These are phyloP conservation scores for Anguilla anguilla DNA, from an alignment of 2,797 vertebrate genomes.

Conservation along the genomic window DNA sequence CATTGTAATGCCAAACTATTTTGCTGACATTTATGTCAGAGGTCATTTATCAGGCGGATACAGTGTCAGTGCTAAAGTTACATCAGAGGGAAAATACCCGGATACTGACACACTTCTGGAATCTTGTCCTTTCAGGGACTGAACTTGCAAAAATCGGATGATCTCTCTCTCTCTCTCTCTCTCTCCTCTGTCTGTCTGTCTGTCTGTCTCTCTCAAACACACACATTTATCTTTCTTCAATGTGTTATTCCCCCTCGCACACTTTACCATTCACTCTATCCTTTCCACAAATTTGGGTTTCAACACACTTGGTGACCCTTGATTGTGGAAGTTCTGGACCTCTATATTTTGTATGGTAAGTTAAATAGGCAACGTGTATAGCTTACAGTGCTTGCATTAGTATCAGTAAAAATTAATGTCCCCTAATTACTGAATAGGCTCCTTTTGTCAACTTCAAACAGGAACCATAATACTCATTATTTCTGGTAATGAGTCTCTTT, in stretches of 20 bases:
- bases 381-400: not conserved
- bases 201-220: not conserved
- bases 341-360: not conserved
- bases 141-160: not conserved
- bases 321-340: constrained; percentile 46
- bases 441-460: constrained; percentile 36
- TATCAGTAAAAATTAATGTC: not conserved
- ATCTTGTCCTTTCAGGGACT: constrained; percentile 27
- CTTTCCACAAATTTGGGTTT: constrained; percentile 46
- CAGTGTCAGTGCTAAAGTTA: constrained; percentile 36
- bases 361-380: not conserved
- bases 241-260: constrained; percentile 63
- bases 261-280: constrained; percentile 63
- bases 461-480: constrained; percentile 25
- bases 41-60: constrained; percentile 53
- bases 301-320: constrained; percentile 45
- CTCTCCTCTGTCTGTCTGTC: not conserved
- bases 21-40: constrained; percentile 53
- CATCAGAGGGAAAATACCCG: constrained; percentile 46
- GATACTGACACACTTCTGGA: constrained; percentile 41
- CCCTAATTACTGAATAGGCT: not conserved
- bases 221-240: constrained; percentile 42
- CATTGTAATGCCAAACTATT: constrained; percentile 49
- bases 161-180: not conserved
- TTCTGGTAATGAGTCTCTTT: constrained; percentile 40